Percentiles rank a stretch among this genome's conserved stretches.
Evolutionary conservation across 2,797 vertebrate genomes (phyloP).

Genomic region (Scleropages formosus): DNA sequence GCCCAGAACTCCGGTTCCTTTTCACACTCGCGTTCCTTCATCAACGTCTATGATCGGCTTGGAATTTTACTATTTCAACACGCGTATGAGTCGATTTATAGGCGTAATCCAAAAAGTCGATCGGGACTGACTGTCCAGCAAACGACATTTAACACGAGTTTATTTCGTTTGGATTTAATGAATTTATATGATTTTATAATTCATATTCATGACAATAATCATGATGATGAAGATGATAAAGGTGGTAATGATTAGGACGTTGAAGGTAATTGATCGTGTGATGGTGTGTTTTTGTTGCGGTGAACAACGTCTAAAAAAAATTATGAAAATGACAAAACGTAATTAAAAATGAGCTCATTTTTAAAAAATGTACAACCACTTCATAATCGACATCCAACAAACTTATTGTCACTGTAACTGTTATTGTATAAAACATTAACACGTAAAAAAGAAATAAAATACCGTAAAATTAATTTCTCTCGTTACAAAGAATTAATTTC

Average conservation of each 20-base stretch:
- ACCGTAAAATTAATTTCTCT: background rate
- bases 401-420: too few species aligned
- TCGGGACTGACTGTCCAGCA: too few species aligned
- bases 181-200: background rate
- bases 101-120: too few species aligned
- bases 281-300: too few species aligned
- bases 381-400: background rate
- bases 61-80: background rate
- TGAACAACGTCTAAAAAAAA: too few species aligned
- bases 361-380: background rate
- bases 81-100: too few species aligned
- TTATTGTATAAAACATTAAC: too few species aligned
- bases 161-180: background rate
- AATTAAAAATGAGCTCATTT: too few species aligned
- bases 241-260: background rate
- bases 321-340: too few species aligned
- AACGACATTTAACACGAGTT: too few species aligned
- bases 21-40: slow-evolving; percentile 1
- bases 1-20: background rate
- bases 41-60: background rate
- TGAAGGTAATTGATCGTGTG: slow-evolving; percentile 6
- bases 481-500: background rate
- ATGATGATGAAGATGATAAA: too few species aligned
- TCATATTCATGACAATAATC: background rate
- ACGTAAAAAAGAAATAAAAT: too few species aligned